Conservation (phyloP, 2,888 invertebrate species). For the Oscheius sp. region DNA sequence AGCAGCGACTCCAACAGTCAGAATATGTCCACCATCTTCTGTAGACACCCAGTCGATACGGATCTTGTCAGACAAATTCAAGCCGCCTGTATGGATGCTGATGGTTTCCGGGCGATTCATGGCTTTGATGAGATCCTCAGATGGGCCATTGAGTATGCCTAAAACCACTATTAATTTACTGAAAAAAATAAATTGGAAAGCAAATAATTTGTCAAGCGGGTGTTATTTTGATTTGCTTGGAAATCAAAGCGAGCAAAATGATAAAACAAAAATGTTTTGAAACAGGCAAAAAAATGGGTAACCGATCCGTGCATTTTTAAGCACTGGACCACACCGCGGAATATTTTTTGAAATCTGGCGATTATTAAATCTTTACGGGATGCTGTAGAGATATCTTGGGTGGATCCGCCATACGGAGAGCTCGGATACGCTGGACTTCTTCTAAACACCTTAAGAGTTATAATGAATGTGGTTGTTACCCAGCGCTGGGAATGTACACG, state of each 20-base stretch:
- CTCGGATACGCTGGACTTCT: slow-evolving; percentile 16
- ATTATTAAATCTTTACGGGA: slow-evolving; percentile 32
- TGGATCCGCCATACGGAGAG: slow-evolving; percentile 21
- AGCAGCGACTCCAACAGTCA: slow-evolving; percentile 82
- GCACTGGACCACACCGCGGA: slow-evolving; percentile 37
- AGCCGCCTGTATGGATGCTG: slow-evolving; percentile 13
- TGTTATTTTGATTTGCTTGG: slow-evolving; percentile 3
- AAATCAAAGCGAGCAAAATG: not conserved
- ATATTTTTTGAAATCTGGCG: slow-evolving; percentile 32
- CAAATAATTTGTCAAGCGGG: not conserved
- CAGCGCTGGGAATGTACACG: slow-evolving; percentile 31
- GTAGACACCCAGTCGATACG: slow-evolving; percentile 93
- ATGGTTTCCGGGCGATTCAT: slow-evolving; percentile 20
- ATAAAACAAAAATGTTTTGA: too few relatives aligned
- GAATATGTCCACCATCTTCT: slow-evolving; percentile 96
- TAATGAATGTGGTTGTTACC: not conserved
- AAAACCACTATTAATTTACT: not conserved
- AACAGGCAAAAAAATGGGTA: not conserved
- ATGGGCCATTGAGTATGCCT: slow-evolving; percentile 32
- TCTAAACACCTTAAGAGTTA: not conserved
- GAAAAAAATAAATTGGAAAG: not conserved
- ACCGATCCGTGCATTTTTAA: slow-evolving; percentile 26
- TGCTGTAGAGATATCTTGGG: slow-evolving; percentile 6
- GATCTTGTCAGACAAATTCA: slow-evolving; percentile 52
- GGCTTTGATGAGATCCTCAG: slow-evolving; percentile 34